Percentiles rank a stretch among this genome's conserved stretches.
These are phyloP conservation scores for Girardinichthys multiradiatus DNA, from an alignment of 2,113 vertebrate species.

Conservation along the genomic window DNA sequence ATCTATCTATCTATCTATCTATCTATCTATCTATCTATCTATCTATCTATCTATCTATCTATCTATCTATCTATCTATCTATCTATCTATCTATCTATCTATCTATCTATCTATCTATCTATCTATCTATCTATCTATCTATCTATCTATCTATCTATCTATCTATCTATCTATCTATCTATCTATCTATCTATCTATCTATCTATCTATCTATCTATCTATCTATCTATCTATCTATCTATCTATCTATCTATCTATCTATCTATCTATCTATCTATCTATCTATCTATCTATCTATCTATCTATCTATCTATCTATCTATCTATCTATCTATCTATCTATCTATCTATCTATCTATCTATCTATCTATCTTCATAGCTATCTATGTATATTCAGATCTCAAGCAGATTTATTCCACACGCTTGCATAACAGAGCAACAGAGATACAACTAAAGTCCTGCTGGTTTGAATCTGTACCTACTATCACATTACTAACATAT, in stretches of 20 bases:
- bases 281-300: slow-evolving; percentile 1
- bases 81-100: background rate
- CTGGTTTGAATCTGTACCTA: background rate
- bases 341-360: background rate
- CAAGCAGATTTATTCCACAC: background rate
- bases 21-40: background rate
- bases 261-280: background rate
- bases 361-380: slow-evolving; percentile 8
- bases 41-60: slow-evolving; percentile 8
- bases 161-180: slow-evolving; percentile 7
- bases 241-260: slow-evolving; percentile 12
- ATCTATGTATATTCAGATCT: slow-evolving; percentile 12
- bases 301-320: slow-evolving; percentile 9
- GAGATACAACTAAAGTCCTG: background rate
- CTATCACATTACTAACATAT: background rate
- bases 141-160: background rate
- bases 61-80: background rate
- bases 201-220: background rate
- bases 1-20: background rate
- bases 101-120: slow-evolving; percentile 7
- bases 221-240: background rate
- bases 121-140: background rate
- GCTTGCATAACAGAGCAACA: background rate
- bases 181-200: background rate
- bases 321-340: background rate